Conservation (phyloP, 2,113 vertebrate species). For the Tupaia chinensis region DNA sequence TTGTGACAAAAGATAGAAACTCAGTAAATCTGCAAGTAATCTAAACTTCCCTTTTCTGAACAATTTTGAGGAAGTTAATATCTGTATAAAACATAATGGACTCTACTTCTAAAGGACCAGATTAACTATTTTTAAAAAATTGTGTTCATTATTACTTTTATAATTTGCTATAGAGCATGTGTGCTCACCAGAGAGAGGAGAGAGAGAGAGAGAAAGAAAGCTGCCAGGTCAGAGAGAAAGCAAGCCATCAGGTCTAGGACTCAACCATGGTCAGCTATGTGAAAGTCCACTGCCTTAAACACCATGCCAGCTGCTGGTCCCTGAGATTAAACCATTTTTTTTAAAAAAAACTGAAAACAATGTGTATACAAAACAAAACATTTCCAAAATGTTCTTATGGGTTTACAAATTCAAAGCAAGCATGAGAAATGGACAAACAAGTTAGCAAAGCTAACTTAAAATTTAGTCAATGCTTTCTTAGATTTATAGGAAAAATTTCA, state of each 20-base stretch:
- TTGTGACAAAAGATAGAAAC: not conserved
- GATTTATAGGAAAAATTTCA: not conserved
- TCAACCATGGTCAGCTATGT: too few relatives aligned
- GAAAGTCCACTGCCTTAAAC: too few relatives aligned
- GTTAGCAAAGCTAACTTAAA: not conserved
- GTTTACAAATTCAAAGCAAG: not conserved
- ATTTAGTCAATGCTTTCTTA: not conserved
- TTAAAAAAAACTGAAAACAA: not conserved
- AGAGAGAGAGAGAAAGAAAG: too few relatives aligned
- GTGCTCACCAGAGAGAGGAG: too few relatives aligned
- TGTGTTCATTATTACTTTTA: too few relatives aligned
- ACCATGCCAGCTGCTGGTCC: too few relatives aligned
- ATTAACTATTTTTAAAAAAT: not conserved
- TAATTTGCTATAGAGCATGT: too few relatives aligned
- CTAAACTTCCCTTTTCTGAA: not conserved
- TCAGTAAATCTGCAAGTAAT: not conserved
- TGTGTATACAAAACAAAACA: not conserved
- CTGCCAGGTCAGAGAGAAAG: too few relatives aligned
- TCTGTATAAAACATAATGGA: not conserved
- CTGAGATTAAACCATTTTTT: too few relatives aligned
- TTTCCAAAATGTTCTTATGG: not conserved
- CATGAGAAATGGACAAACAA: not conserved
- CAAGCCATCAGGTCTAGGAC: too few relatives aligned
- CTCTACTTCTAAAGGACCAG: not conserved
- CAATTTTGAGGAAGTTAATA: conserved; percentile 4